Conservation (phyloP, 2,113 vertebrate species). For the Actenoides hombroni region DNA sequence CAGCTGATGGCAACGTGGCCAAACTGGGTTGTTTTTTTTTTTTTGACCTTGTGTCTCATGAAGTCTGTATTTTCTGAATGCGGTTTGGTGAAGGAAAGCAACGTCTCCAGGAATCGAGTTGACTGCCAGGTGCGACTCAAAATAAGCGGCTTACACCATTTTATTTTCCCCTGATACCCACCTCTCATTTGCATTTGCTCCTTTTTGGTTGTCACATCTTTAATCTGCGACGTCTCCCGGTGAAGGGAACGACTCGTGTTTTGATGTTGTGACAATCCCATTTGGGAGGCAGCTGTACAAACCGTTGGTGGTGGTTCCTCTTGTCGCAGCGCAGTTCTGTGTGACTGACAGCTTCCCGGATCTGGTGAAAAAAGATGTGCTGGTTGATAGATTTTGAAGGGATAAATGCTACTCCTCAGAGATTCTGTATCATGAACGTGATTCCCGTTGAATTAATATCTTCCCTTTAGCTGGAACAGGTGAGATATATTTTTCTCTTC, state of each 20-base stretch:
- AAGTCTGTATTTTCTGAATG: neutral
- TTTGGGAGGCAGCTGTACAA: neutral
- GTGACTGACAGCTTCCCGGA: neutral
- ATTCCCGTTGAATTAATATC: neutral
- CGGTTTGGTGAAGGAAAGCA: neutral
- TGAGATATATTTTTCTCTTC: neutral
- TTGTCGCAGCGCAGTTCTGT: neutral
- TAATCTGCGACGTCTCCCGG: rapidly evolving
- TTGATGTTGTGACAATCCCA: neutral
- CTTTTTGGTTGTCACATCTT: neutral
- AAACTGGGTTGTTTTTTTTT: neutral
- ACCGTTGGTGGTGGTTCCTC: neutral
- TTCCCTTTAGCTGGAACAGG: neutral
- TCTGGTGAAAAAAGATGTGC: neutral
- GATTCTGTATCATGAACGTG: neutral
- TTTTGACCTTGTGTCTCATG: neutral
- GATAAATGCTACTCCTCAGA: neutral
- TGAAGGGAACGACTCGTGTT: neutral
- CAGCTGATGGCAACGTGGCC: neutral
- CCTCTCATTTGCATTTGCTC: neutral
- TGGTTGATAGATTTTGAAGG: neutral
- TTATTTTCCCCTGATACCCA: neutral
- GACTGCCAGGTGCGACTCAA: neutral
- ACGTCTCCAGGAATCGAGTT: neutral
- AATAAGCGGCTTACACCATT: neutral